Evolutionary conservation across 2,888 invertebrate species (phyloP).

Genomic region (Latrodectus hesperus): DNA sequence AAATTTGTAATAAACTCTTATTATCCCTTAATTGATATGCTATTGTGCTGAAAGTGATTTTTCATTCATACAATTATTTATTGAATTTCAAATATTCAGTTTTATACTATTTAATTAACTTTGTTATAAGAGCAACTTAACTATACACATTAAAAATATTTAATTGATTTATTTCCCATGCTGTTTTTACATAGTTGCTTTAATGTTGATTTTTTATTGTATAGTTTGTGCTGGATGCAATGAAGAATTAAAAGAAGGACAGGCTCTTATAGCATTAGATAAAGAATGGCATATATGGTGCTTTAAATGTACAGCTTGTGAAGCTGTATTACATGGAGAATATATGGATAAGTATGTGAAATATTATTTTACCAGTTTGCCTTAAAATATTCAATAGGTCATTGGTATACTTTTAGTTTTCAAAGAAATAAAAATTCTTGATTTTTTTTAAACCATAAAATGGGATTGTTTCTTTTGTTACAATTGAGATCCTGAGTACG

Average conservation of each 20-base stretch:
- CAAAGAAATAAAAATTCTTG: too few relatives aligned
- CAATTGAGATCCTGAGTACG: too few relatives aligned
- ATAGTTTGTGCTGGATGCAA: slow-evolving; percentile 90
- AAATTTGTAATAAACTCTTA: not conserved
- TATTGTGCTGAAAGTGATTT: too few relatives aligned
- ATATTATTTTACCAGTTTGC: not conserved
- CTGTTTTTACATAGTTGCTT: not conserved
- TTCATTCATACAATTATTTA: too few relatives aligned
- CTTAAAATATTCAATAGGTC: too few relatives aligned
- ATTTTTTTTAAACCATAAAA: too few relatives aligned
- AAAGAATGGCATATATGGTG: slow-evolving; percentile 98
- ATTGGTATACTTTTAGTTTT: too few relatives aligned
- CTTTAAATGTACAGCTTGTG: slow-evolving; percentile 93
- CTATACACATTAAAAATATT: not conserved
- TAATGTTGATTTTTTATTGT: not conserved
- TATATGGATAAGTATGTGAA: slow-evolving; percentile 88
- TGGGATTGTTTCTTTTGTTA: too few relatives aligned
- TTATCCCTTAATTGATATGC: too few relatives aligned
- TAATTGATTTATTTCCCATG: not conserved
- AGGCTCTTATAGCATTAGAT: slow-evolving; percentile 95
- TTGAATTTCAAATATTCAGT: not conserved
- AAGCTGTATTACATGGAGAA: slow-evolving; percentile 92
- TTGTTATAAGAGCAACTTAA: not conserved
- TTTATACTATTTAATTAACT: not conserved
- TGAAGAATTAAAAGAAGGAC: slow-evolving; percentile 92